Base-by-base conservation (phyloP, 2,113 vertebrate species). In the zebrafish (Danio rerio) region DNA sequence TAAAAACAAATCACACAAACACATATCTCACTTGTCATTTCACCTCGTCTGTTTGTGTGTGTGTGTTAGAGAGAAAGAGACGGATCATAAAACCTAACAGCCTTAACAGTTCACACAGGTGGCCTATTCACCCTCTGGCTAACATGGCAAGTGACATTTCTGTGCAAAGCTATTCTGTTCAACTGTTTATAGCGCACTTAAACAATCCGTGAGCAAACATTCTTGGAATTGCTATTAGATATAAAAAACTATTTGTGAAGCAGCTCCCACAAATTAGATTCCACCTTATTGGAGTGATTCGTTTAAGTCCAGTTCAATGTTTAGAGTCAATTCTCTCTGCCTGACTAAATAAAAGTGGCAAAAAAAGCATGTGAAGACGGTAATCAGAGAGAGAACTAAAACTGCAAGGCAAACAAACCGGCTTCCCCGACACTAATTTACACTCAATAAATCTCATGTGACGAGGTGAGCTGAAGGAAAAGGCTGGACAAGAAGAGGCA, bases 271-370 rank as follows among this genome's bases (percentile, higher is more conserved):
- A 66, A 42, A 31, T 53, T 66, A 11, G 1, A 56, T 18, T 69
- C 1, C 9, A 45, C 9, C n/a, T 1, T 47, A 68, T 43, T 20
- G n/a, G 16, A 47, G 65, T 47, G 43, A 45, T 20, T 68, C 9
- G 18, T 42, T 69, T 18, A 68, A 13, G 31, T 20, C 43, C 16
- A 20, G 31, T 43, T 43, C 15, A 66, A n/a, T 65, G 61, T 42
- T 52, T 16, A 55, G 8, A 40, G 50, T 55, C 9, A 53, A 43
- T 43, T 53, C 62, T 1, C 10, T 20, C 52, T 56, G 62, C 49
- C 70, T 69, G n/a, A 69, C 65, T 47, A 47, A 47, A 69, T 69
- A 47, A 53, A 73, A 73, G 13, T 40, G 70, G 12, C 20, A 73
- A 73, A 72, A 31, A 31, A 31, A 31, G 13, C 50, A 42, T 40